Conservation (phyloP, 2,797 vertebrate species). For the Lutjanus argentimaculatus region DNA sequence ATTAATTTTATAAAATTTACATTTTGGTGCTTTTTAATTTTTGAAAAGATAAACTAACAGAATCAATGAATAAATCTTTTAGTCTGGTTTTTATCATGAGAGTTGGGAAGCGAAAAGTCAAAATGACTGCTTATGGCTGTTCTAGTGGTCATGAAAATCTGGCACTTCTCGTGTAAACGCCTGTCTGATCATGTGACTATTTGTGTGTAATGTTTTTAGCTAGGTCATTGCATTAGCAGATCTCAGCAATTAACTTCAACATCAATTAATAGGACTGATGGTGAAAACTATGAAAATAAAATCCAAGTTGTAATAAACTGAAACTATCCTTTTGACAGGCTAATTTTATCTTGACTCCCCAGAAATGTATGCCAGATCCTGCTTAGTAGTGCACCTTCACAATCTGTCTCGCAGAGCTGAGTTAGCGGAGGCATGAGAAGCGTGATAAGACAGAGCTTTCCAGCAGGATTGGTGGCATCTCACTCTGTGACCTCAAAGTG, state of each 20-base stretch:
- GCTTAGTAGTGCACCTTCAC: conserved; percentile 10
- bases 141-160: no score
- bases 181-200: not conserved
- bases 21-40: no score
- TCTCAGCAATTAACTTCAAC: not conserved
- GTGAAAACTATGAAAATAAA: not conserved
- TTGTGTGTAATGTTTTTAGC: not conserved
- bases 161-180: no score
- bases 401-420: conserved; percentile 7
- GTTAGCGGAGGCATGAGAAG: conserved; percentile 4
- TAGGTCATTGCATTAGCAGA: not conserved
- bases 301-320: not conserved
- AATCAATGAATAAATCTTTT: no score
- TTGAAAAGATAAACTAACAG: no score
- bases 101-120: no score
- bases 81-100: no score
- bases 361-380: not conserved
- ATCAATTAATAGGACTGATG: not conserved
- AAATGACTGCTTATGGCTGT: no score
- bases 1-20: no score
- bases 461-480: conserved; percentile 22
- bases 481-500: conserved; percentile 47
- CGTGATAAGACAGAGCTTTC: conserved; percentile 39
- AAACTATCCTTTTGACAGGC: not conserved
- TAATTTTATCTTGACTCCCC: not conserved